Conservation (phyloP, 2,113 vertebrate genomes). For the Tenebrosternarchus preto region DNA sequence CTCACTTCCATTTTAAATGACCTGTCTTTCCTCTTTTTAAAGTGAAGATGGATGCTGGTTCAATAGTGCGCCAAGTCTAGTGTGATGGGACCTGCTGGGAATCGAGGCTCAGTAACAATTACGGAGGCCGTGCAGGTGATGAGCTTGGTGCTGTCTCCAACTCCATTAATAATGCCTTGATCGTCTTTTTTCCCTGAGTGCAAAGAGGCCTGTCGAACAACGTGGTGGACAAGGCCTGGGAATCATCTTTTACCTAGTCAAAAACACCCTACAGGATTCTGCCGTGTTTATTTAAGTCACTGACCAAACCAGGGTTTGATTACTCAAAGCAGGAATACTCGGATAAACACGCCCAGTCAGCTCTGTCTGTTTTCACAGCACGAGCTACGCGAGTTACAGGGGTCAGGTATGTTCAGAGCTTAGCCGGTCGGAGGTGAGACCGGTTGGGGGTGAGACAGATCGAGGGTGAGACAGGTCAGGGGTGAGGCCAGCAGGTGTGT, state of each 20-base stretch:
- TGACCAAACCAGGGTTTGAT: not conserved
- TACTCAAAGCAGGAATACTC: not conserved
- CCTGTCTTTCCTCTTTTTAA: conserved; percentile 15
- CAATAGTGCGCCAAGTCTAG: not conserved
- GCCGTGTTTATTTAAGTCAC: conserved; percentile 49
- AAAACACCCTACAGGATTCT: conserved; percentile 42
- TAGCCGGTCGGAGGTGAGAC: too few species aligned
- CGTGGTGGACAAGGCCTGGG: not conserved
- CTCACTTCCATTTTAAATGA: conserved; percentile 19
- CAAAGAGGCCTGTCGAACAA: not conserved
- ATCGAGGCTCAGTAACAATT: too few species aligned
- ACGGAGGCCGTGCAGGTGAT: not conserved
- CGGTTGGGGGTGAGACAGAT: too few species aligned
- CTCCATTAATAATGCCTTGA: not conserved
- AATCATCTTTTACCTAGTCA: not conserved
- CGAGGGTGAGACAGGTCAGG: too few species aligned
- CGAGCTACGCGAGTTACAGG: not conserved
- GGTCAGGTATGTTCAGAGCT: not conserved
- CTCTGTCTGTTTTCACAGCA: not conserved
- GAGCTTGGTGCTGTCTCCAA: too few species aligned
- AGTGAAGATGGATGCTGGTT: not conserved
- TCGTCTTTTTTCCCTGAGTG: not conserved
- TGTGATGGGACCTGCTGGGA: not conserved
- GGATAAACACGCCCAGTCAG: too few species aligned
- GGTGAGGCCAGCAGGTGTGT: too few species aligned